Conservation (phyloP, 1,140 invertebrate genomes). For the Ostrea edulis region DNA sequence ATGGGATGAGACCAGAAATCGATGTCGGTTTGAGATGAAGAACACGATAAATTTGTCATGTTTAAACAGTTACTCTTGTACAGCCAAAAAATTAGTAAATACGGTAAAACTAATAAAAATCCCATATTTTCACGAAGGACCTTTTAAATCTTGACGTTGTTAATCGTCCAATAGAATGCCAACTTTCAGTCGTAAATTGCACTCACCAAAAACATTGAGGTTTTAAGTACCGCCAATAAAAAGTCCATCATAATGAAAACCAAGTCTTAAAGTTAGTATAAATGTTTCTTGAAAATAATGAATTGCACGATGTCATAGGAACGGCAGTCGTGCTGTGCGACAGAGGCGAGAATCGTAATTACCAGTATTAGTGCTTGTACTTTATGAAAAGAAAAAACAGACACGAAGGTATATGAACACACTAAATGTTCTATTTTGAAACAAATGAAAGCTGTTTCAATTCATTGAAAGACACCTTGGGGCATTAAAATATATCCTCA, state of each 20-base stretch:
- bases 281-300: not conserved
- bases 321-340: not conserved
- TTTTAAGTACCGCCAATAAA: not conserved
- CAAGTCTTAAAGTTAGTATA: not conserved
- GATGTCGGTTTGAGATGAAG: constrained; percentile 20
- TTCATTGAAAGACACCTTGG: too few species aligned
- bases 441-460: too few species aligned
- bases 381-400: too few species aligned
- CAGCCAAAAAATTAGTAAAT: constrained; percentile 21
- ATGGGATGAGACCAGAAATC: constrained; percentile 32
- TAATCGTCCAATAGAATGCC: not conserved
- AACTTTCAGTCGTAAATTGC: constrained; percentile 13
- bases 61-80: not conserved
- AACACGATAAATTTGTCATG: constrained; percentile 17
- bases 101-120: constrained; percentile 3
- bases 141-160: constrained; percentile 17
- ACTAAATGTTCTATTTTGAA: too few species aligned
- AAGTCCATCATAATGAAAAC: not conserved
- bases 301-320: not conserved
- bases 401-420: too few species aligned
- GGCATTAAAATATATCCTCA: too few species aligned
- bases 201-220: not conserved
- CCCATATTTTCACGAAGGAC: not conserved
- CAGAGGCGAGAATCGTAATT: not conserved
- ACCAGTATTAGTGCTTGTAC: not conserved